Conservation (phyloP, 2,797 vertebrate species). For the Buceros bicornis region DNA sequence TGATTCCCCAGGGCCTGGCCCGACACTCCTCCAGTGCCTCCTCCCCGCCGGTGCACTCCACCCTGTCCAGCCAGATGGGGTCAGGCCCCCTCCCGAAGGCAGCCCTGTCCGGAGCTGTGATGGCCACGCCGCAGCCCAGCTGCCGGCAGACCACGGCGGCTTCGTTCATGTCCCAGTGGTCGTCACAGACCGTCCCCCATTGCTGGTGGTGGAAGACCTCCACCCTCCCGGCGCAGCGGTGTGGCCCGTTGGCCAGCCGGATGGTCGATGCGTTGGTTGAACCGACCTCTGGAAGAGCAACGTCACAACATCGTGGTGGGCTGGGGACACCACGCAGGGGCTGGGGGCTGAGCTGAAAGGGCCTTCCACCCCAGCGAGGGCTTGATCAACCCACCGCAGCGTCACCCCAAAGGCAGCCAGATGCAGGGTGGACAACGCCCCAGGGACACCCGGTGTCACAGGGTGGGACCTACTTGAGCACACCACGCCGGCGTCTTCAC, state of each 20-base stretch:
- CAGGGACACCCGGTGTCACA: no score
- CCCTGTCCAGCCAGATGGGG: neutral
- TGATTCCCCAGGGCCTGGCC: slow-evolving; percentile 5
- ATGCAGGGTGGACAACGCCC: neutral
- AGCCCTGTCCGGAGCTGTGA: fast-evolving
- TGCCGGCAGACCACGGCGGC: neutral
- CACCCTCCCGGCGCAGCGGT: neutral
- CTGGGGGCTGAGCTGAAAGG: neutral
- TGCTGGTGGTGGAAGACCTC: neutral
- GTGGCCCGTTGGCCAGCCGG: neutral
- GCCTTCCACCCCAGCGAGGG: no score
- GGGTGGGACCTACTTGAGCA: neutral
- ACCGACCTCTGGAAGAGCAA: fast-evolving
- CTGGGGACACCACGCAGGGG: neutral
- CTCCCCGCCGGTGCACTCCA: neutral
- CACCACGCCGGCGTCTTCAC: neutral
- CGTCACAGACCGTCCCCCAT: neutral
- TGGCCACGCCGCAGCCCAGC: neutral
- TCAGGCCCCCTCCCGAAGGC: neutral
- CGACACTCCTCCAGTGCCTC: neutral
- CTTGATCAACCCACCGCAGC: neutral
- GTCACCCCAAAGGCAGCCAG: neutral
- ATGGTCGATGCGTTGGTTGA: neutral
- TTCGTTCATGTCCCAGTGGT: neutral
- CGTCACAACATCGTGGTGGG: no score